Base-by-base conservation (phyloP, 2,797 vertebrate genomes). In the Rhabdomys pumilio region DNA sequence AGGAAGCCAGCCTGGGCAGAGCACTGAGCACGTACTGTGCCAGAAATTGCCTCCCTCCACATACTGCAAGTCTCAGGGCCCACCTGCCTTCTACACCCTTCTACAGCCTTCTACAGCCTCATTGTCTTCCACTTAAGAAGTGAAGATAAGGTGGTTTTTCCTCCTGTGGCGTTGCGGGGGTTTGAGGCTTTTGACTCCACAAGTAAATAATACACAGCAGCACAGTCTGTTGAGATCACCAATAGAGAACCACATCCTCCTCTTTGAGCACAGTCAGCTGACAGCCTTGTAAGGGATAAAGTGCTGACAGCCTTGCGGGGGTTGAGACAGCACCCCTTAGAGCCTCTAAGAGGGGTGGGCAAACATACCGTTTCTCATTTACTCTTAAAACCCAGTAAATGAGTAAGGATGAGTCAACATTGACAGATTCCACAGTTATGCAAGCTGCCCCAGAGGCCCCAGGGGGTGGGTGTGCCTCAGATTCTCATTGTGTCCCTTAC, bases 331-430 rank as follows among this genome's bases (percentile, higher is more conserved):
- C 34, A 4, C 4, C 63, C 26, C 63, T 47, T 6, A 57, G 79
- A 53, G 24, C 91, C 93, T 63, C 77, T 82, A 59, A 55, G 84
- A 61, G 72, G 13, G 53, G 10, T 69, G 38, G 29, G 38, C 63
- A 91, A 80, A 34, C 83, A 38, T 19, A 10, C 31, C 20, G 8
- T 53, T 69, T 95, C 65, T 94, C 77, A 44, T 94, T 88, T 96
- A 90, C 89, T 89, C 77, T 91, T 63, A 92, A 96, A 96, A 34
- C 96, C 97, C 97, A 20, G 98, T 98, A 96, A 98, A 97, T 97
- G 94, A 98, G 92, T 96, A 96, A 97, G 97, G 89, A 90, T 59
- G 29, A 97, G 98, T 98, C 98, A 98, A 98, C 97, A 98, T 98
- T 98, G 98, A 97, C 98, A 98, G 89, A 95, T 69, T 86, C 83